Evolutionary conservation across 2,113 vertebrate genomes (phyloP), one percentile per base, ranked within the genome.

Genomic region (Engraulis encrasicolus): DNA sequence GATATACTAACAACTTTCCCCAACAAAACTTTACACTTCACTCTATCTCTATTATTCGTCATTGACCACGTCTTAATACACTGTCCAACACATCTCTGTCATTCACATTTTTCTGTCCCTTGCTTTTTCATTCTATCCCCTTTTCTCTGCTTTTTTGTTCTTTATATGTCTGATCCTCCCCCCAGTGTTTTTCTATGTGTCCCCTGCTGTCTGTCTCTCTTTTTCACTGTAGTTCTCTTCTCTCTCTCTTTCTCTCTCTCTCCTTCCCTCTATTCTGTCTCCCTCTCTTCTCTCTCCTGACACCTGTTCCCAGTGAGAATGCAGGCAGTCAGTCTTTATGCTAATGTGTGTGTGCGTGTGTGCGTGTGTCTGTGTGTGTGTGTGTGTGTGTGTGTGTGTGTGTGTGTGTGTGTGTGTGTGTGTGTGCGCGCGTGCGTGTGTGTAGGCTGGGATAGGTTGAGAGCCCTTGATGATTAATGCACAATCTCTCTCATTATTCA

Each of bases 391-490:
- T 20, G 20, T 58, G 17, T 58, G 19, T 58, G 19, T 58, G 54
- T 74, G 11, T 31, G 66, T 66, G 58, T 66, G 58, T 66, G 11
- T 31, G 23, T 14, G 23, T 31, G 58, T 31, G 58, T 23, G 58
- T 23, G 58, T 23, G n/a, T 31, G n/a, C 14, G 23, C 15, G 58
- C 15, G 58, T 66, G 58, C 15, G 23, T 66, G 23, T 14, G 58
- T 27, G 6, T 27, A 14, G 6, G n/a, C n/a, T 71, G 1, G 66
- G 12, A 34, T 74, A 74, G 66, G 27, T 74, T 74, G 66, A 74
- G 66, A 74, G 66, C 66, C 31, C 66, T 74, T 74, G 66, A 74
- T 74, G 66, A 74, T 74, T 74, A 74, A 74, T 74, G 27, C 27
- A 74, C 66, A 34, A 74, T 74, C 66, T 12, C 31, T 6, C 27